Percentiles rank a stretch among this genome's conserved stretches.
Conservation (phyloP, 2,113 vertebrate species). For the Hypomesus transpacificus region DNA sequence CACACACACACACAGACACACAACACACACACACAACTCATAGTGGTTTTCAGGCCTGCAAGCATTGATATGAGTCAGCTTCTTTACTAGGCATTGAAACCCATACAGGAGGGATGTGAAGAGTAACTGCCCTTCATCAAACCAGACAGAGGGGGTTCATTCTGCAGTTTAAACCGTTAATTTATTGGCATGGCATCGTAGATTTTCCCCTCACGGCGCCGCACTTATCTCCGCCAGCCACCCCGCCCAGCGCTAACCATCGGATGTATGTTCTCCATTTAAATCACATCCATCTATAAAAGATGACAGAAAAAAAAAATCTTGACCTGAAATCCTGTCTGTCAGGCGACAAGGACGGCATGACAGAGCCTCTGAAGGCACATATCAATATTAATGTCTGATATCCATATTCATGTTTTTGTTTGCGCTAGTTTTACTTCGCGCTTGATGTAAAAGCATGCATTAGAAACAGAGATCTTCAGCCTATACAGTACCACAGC, state of each 20-base stretch:
- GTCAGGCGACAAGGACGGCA: slow-evolving; percentile 38
- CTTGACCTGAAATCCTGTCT: slow-evolving; percentile 35
- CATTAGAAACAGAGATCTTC: slow-evolving; percentile 37
- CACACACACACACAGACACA: too few species aligned
- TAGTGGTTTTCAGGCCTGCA: too few species aligned
- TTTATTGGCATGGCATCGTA: slow-evolving; percentile 38
- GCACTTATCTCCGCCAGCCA: slow-evolving; percentile 49
- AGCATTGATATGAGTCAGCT: background rate
- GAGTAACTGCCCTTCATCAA: background rate
- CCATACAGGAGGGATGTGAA: background rate
- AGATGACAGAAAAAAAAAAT: slow-evolving; percentile 51
- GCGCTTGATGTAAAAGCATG: background rate
- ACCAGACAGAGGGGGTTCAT: slow-evolving; percentile 23
- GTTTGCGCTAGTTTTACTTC: background rate
- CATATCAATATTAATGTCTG: slow-evolving; percentile 41
- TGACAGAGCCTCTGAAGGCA: slow-evolving; percentile 13
- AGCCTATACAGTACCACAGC: background rate
- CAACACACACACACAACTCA: too few species aligned
- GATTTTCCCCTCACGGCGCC: slow-evolving; percentile 37
- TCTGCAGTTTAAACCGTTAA: slow-evolving; percentile 53
- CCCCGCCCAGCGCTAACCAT: slow-evolving; percentile 14
- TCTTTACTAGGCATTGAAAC: background rate
- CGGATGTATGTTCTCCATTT: slow-evolving; percentile 56
- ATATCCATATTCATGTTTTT: background rate
- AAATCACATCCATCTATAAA: slow-evolving; percentile 56